Evolutionary conservation across 2,113 vertebrate species (phyloP).

Genomic region (Empidonax traillii): DNA sequence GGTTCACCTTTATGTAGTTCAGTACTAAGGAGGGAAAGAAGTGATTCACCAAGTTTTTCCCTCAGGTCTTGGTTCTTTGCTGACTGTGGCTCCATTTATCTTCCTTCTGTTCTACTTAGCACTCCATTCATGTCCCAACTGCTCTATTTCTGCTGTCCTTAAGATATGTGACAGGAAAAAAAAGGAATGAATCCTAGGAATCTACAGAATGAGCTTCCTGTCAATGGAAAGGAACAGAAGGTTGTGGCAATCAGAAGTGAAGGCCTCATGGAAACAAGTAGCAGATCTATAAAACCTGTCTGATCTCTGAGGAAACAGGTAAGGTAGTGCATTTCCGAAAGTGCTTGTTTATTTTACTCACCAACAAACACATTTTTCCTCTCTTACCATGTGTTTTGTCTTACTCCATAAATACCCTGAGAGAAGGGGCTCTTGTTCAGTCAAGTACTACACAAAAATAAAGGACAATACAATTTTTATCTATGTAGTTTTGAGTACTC

Average conservation of each 20-base stretch:
- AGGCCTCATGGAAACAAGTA: background rate
- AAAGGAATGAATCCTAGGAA: background rate
- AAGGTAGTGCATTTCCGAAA: background rate
- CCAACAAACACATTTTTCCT: fast-evolving
- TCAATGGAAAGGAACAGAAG: background rate
- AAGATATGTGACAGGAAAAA: background rate
- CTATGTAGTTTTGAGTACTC: background rate
- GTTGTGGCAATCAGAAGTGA: background rate
- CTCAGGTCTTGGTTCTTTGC: background rate
- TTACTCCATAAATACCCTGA: background rate
- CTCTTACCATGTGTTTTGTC: background rate
- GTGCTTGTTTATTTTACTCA: background rate
- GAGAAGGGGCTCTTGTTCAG: background rate
- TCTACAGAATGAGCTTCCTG: background rate
- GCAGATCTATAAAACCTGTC: background rate
- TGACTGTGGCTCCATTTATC: background rate
- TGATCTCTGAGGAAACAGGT: background rate
- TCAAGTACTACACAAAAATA: background rate
- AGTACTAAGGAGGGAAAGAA: background rate
- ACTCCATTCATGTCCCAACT: background rate
- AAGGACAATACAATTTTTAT: background rate
- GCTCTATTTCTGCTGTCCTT: background rate
- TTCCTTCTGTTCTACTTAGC: background rate
- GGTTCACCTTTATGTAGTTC: background rate
- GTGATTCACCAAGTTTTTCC: background rate